A percentile compares a stretch with the other conserved stretches of the same genome.
phyloP scores from a whole-genome alignment of 2,888 invertebrate genomes.

The Dryocosmus kuriphilus region DNA sequence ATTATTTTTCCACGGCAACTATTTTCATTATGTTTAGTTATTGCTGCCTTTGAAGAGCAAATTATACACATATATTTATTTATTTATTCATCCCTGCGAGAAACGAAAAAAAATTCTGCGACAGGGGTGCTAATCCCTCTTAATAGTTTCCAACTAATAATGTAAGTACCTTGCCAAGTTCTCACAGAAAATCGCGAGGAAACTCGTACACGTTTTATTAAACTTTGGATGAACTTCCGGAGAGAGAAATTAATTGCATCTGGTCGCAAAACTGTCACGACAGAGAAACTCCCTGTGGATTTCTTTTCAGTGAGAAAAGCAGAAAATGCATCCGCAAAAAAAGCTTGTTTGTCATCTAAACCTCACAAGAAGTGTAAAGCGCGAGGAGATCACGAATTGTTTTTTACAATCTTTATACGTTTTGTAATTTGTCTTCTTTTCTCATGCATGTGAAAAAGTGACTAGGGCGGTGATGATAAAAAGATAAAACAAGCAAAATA shows the following conservation, averaged over 20 bases:
- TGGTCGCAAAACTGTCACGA: constrained; percentile 13
- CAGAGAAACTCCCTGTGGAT: neutral
- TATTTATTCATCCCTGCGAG: constrained; percentile 32
- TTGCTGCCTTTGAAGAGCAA: too few species aligned
- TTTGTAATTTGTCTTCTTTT: neutral
- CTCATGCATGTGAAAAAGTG: neutral
- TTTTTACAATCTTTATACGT: neutral
- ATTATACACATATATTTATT: too few species aligned
- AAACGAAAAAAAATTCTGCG: neutral
- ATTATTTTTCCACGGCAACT: too few species aligned
- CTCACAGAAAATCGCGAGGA: neutral
- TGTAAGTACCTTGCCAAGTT: constrained; percentile 1
- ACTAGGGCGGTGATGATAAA: too few species aligned
- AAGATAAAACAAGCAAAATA: neutral
- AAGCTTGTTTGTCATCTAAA: constrained; percentile 7
- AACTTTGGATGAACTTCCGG: constrained; percentile 33
- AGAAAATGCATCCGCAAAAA: constrained; percentile 6
- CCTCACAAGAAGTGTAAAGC: constrained; percentile 15
- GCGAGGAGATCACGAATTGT: neutral
- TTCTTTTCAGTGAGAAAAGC: constrained; percentile 17
- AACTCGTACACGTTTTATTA: constrained; percentile 23
- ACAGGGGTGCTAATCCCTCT: neutral
- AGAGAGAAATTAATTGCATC: constrained; percentile 30
- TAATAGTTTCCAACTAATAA: constrained; percentile 16
- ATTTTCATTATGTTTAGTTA: too few species aligned